Conservation (phyloP, 2,888 invertebrate species). For the Buathra laborator region DNA sequence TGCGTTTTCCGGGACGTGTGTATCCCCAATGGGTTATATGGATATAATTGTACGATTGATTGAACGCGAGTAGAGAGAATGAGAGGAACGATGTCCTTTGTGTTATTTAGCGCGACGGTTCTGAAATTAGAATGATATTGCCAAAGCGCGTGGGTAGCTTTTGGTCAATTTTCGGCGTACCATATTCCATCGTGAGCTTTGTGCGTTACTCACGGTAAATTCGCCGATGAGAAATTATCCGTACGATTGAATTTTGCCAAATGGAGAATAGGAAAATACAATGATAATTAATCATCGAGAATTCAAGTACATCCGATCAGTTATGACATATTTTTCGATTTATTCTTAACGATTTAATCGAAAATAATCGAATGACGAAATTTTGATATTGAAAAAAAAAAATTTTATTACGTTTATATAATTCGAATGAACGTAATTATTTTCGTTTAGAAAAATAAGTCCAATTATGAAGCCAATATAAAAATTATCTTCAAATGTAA, state of each 20-base stretch:
- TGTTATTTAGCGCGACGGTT: conserved; percentile 12
- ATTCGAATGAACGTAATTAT: too few species aligned
- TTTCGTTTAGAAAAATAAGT: too few species aligned
- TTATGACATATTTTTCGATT: too few species aligned
- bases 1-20: conserved; percentile 5
- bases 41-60: conserved; percentile 36
- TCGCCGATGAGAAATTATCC: neutral
- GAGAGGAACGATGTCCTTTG: neutral
- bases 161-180: neutral
- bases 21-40: conserved; percentile 28
- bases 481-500: too few species aligned
- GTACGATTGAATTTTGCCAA: neutral
- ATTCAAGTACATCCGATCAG: too few species aligned
- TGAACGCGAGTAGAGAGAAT: conserved; percentile 13
- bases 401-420: too few species aligned
- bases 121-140: neutral
- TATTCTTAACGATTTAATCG: too few species aligned
- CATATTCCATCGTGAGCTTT: neutral
- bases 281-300: neutral
- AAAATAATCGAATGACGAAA: too few species aligned
- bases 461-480: too few species aligned
- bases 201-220: neutral
- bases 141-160: neutral
- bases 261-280: neutral
- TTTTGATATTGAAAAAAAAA: too few species aligned